Base-by-base conservation (phyloP, 1,140 invertebrate genomes). In the Alviniconcha marisindica region DNA sequence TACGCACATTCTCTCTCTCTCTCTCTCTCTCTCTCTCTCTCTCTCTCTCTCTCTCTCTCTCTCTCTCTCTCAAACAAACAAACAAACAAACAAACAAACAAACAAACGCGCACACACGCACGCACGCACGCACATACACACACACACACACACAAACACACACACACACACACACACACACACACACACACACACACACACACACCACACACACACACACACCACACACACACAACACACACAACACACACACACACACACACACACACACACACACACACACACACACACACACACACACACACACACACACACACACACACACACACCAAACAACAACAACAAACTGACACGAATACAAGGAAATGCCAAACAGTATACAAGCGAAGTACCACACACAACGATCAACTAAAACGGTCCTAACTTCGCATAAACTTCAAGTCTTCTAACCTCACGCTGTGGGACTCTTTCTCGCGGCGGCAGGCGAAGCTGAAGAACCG, bases 401-500 rank as follows among this genome's bases (percentile, higher is more conserved):
- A 24, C 44, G 44, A 48, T 18, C 44, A 48, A 48, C 44, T 48
- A 48, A 48, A 18, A 48, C 18, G 18, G 5, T 10, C 5, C 44
- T 5, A 5, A 48, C 7, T 10, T 48, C 44, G 44, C 5, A 18
- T 48, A 48, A 18, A 18, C 44, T 48, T 10, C 44, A 48, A 10
- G 44, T 48, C 18, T 5, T 48, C 18, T 48, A 48, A 5, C 44
- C n/a, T n/a, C n/a, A n/a, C n/a, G n/a, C n/a, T n/a, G n/a, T n/a
- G n/a, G 44, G 44, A 48, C 44, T 48, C 18, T 48, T 48, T 48
- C 18, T 48, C 44, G 44, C 18, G 44, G 44, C 44, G 44, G 60
- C 82, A 91, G 90, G 84, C 86, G 56, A 89, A 91, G 81, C 88
- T 92, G 71, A 89, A 91, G 77, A 91, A 90, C 77, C 85, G 91